Conservation (phyloP, 2,113 vertebrate genomes). For the Chaenogobius annularis region DNA sequence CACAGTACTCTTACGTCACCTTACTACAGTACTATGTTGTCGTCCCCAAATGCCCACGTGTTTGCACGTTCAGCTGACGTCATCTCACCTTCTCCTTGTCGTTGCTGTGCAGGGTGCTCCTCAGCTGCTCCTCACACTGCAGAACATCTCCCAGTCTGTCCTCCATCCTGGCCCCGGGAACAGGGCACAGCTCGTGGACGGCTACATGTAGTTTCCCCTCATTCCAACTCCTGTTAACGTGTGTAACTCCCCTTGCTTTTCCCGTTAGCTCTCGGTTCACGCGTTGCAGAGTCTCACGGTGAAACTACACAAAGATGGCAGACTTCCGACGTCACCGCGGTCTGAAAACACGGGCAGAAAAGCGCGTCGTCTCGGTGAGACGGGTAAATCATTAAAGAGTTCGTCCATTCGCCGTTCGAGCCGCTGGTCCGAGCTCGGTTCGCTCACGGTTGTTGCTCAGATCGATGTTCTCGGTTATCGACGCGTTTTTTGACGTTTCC, state of each 20-base stretch:
- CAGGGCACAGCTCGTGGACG: background rate
- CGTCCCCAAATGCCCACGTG: no score
- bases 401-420: background rate
- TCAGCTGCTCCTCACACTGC: slow-evolving; percentile 59
- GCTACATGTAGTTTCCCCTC: background rate
- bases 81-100: slow-evolving; percentile 69
- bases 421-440: background rate
- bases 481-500: slow-evolving; percentile 54
- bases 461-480: slow-evolving; percentile 30
- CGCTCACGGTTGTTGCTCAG: slow-evolving; percentile 5
- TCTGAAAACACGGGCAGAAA: background rate
- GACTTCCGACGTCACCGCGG: background rate
- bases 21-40: no score
- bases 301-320: background rate
- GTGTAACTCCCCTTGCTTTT: background rate
- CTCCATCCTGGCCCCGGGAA: slow-evolving; percentile 44
- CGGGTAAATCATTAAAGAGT: background rate
- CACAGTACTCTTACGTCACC: no score
- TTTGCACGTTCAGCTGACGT: no score
- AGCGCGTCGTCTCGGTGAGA: background rate
- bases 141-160: slow-evolving; percentile 7
- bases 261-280: background rate
- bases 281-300: background rate
- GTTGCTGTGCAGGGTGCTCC: slow-evolving; percentile 51
- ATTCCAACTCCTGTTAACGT: background rate